A percentile compares a stretch with the other conserved stretches of the same genome.
Conservation (phyloP, 2,888 invertebrate genomes). For the Pharmacophagus antenor region DNA sequence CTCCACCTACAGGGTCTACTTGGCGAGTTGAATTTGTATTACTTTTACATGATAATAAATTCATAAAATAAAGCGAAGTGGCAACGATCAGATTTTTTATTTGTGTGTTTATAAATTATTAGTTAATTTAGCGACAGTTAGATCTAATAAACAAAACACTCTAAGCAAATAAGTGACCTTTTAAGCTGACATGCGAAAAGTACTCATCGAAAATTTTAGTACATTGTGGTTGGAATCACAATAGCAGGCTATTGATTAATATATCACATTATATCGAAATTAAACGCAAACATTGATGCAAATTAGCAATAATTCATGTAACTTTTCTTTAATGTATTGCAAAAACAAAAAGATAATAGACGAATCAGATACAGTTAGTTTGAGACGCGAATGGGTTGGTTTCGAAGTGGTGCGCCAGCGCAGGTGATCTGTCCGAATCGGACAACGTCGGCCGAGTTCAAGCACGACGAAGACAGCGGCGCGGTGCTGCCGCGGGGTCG, state of each 20-base stretch:
- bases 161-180: no score
- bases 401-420: neutral
- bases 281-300: no score
- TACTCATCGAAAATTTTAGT: no score
- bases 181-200: no score
- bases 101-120: neutral
- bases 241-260: no score
- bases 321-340: no score
- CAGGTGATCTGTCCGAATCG: slow-evolving; percentile 24
- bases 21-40: slow-evolving; percentile 54
- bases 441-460: slow-evolving; percentile 18
- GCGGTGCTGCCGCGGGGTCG: slow-evolving; percentile 24
- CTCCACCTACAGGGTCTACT: slow-evolving; percentile 61
- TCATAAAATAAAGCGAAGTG: slow-evolving; percentile 22
- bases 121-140: neutral
- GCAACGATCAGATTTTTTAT: neutral
- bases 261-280: no score
- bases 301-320: no score
- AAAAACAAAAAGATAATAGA: neutral
- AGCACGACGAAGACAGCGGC: slow-evolving; percentile 21
- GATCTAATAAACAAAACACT: neutral
- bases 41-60: slow-evolving; percentile 46
- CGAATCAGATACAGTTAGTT: slow-evolving; percentile 1
- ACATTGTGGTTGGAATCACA: no score
- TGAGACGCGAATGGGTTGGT: neutral